phyloP scores from a whole-genome alignment of 2,113 vertebrate genomes.

The Bujurquina vittata region DNA sequence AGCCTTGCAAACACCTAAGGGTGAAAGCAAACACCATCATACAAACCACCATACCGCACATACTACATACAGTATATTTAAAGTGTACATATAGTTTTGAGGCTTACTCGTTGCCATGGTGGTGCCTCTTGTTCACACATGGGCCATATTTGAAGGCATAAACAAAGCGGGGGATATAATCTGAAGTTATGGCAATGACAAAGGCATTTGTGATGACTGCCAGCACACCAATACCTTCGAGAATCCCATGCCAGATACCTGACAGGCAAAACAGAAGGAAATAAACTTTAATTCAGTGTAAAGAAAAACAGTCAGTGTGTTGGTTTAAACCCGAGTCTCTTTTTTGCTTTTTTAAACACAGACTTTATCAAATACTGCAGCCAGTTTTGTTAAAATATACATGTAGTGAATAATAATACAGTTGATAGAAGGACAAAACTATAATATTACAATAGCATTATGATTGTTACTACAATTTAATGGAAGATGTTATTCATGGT shows the following conservation, averaged over 20 bases:
- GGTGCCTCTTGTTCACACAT: constrained; percentile 87
- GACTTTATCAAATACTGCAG: not conserved
- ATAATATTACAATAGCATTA: not conserved
- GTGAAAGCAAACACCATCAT: not conserved
- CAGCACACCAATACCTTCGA: constrained; percentile 96
- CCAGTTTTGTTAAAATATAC: not conserved
- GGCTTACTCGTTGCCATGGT: constrained; percentile 80
- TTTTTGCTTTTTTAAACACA: not conserved
- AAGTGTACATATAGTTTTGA: not conserved
- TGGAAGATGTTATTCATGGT: not conserved
- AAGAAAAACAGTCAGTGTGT: not conserved
- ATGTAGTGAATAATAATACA: not conserved
- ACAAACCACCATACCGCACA: not conserved
- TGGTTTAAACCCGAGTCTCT: not conserved
- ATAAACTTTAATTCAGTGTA: not conserved
- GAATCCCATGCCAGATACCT: constrained; percentile 99
- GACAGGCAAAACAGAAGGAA: constrained; percentile 8
- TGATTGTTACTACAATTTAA: not conserved
- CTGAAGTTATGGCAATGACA: constrained; percentile 98
- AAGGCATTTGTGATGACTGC: constrained; percentile 99
- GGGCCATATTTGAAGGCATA: constrained; percentile 97
- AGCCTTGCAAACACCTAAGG: constrained; percentile 91
- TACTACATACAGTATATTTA: not conserved
- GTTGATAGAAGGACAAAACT: not conserved
- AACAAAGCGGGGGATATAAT: constrained; percentile 98